A percentile compares a stretch with the other conserved stretches of the same genome.
phyloP scores from a whole-genome alignment of 2,113 vertebrate species.

The Pipra filicauda region DNA sequence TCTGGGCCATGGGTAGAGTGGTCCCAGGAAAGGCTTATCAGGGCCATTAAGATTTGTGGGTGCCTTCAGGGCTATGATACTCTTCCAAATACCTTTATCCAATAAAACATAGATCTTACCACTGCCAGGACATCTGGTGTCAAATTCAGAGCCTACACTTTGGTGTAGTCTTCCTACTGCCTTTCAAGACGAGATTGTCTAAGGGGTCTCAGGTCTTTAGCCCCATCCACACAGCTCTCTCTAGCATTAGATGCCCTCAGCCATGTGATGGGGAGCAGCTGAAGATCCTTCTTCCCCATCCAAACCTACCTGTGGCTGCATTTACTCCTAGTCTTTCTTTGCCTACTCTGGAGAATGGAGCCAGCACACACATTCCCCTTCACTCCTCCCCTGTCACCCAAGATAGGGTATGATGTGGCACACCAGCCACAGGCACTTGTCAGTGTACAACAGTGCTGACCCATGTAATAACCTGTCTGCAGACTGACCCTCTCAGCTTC shows the following conservation, averaged over 20 bases:
- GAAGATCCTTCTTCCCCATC: not conserved
- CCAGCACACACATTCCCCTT: not conserved
- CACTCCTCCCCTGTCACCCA: not conserved
- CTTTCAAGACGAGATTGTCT: not conserved
- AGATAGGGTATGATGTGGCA: not conserved
- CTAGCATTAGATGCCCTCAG: not conserved
- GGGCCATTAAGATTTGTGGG: not conserved
- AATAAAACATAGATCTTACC: not conserved
- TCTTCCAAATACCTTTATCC: not conserved
- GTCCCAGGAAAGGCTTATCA: not conserved
- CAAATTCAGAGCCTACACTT: not conserved
- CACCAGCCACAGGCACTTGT: not conserved
- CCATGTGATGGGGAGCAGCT: not conserved
- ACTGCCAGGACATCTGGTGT: not conserved
- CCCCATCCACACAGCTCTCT: not conserved
- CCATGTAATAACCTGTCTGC: not conserved
- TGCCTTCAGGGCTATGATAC: not conserved
- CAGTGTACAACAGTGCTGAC: not conserved
- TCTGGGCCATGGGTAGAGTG: not conserved
- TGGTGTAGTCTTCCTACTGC: not conserved
- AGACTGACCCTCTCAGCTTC: not conserved
- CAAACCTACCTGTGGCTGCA: not conserved
- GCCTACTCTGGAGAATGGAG: accelerated
- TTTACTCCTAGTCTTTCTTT: not conserved
- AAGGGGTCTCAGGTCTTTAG: not conserved